A percentile compares a stretch with the other conserved stretches of the same genome.
Conservation (phyloP, 30 jellyfish, hydroid and myxozoan genomes). For the Rhopilema esculentum region DNA sequence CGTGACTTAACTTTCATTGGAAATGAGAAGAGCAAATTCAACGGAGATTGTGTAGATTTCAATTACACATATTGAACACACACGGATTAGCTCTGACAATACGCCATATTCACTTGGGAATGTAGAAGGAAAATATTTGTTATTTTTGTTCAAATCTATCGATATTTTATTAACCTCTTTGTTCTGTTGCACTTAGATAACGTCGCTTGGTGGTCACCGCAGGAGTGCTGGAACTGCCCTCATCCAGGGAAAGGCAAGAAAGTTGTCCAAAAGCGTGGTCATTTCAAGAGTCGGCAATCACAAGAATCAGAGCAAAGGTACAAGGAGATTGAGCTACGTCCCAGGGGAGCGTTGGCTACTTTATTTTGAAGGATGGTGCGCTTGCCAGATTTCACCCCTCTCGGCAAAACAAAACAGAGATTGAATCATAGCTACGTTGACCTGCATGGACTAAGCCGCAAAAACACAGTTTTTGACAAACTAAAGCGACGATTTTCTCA, state of each 20-base stretch:
- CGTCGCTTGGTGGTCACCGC: background rate
- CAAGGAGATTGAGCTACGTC: background rate
- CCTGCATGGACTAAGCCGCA: conserved; percentile 35
- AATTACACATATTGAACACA: background rate
- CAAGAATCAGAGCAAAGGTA: background rate
- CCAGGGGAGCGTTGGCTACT: background rate
- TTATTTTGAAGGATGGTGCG: conserved; percentile 19
- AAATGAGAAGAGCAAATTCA: background rate
- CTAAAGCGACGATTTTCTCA: conserved; percentile 63
- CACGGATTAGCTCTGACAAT: background rate
- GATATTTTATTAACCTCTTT: background rate
- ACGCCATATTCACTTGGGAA: background rate
- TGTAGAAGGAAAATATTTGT: background rate
- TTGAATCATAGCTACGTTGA: conserved; percentile 38
- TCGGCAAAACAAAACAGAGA: conserved; percentile 45
- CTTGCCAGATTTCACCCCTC: conserved; percentile 25
- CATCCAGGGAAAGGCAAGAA: background rate
- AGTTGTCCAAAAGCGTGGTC: background rate
- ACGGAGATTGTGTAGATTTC: background rate
- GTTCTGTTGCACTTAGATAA: background rate
- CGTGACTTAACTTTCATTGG: background rate
- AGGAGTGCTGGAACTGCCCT: background rate
- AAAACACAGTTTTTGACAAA: conserved; percentile 25
- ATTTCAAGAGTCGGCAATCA: background rate
- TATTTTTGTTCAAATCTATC: background rate